phyloP scores from a whole-genome alignment of 2,797 vertebrate genomes.

The Sitta carolinensis region DNA sequence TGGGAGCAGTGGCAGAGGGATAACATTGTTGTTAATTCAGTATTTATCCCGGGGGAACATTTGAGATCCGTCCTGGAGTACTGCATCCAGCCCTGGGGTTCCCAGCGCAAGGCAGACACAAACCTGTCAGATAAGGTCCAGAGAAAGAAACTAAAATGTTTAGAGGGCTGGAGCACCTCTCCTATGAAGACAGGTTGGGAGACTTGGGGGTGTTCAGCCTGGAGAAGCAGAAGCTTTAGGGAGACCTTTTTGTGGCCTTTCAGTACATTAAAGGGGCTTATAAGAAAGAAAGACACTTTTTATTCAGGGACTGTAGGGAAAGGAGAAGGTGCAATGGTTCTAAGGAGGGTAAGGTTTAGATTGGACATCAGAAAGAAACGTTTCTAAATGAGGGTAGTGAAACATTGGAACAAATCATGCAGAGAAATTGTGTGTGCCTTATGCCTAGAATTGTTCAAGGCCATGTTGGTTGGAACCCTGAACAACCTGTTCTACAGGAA shows the following conservation, averaged over 20 bases:
- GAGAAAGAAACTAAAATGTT: neutral
- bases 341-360: neutral
- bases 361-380: neutral
- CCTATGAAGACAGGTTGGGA: neutral
- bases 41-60: neutral
- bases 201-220: neutral
- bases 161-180: neutral
- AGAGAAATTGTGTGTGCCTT: neutral
- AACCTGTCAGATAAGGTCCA: fast-evolving
- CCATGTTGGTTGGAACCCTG: too few species aligned
- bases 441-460: neutral
- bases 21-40: neutral
- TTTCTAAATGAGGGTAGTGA: neutral
- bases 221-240: neutral
- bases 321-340: neutral
- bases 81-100: neutral
- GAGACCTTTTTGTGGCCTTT: fast-evolving
- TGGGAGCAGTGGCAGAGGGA: neutral
- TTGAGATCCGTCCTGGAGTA: neutral
- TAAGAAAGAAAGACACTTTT: neutral
- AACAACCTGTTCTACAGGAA: neutral
- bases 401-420: neutral
- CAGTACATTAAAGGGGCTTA: neutral
- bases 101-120: neutral
- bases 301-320: neutral